Evolutionary conservation across 2,888 invertebrate genomes (phyloP).

Genomic region (Yponomeuta plumbellus): DNA sequence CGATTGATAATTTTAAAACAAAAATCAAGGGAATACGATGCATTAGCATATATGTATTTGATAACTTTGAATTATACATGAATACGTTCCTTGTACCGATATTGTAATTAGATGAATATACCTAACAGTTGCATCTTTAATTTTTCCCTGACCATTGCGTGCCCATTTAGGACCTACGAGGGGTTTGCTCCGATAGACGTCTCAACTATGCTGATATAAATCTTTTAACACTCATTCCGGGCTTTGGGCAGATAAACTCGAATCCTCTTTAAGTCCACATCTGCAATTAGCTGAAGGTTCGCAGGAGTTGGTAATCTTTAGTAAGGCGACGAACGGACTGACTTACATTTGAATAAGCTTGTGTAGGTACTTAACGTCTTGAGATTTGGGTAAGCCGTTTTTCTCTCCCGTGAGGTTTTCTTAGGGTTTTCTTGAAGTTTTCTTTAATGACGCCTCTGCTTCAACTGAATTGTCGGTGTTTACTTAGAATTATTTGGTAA

Average conservation of each 20-base stretch:
- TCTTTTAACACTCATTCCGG: conserved; percentile 70
- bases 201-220: conserved; percentile 62
- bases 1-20: no score
- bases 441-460: background rate
- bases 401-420: background rate
- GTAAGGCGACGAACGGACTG: conserved; percentile 48
- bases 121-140: no score
- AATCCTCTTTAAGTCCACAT: conserved; percentile 61
- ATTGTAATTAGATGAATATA: no score
- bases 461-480: no score
- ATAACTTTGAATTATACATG: no score
- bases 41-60: no score
- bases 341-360: conserved; percentile 34
- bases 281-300: conserved; percentile 65
- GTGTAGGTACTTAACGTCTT: conserved; percentile 16
- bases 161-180: conserved; percentile 20
- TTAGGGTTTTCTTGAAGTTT: background rate
- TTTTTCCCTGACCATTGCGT: no score
- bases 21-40: no score
- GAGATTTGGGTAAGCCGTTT: conserved; percentile 14
- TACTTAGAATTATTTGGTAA: no score
- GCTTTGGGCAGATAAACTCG: conserved; percentile 52
- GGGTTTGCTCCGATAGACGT: conserved; percentile 47
- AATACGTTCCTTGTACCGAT: no score
- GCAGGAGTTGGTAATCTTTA: conserved; percentile 57